These are phyloP conservation scores for Griposia aprilina DNA, from an alignment of 2,888 invertebrate genomes.

Conservation along the genomic window DNA sequence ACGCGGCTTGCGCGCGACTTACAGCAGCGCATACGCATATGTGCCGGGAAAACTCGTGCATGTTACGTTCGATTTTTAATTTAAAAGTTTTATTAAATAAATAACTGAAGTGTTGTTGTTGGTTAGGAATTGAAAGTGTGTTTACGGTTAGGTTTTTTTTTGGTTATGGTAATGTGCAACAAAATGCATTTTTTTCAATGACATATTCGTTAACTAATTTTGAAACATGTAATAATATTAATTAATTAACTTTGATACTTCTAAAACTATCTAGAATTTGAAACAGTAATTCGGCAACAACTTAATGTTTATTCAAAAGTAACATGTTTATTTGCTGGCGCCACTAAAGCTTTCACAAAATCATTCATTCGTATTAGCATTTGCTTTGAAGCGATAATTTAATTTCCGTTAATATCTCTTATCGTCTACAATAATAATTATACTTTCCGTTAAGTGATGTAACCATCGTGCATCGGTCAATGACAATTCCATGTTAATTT, in stretches of 20 bases:
- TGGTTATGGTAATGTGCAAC: slow-evolving; percentile 33
- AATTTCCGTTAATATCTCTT: slow-evolving; percentile 82
- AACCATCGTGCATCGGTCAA: slow-evolving; percentile 76
- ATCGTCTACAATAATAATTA: slow-evolving; percentile 78
- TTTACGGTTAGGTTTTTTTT: slow-evolving; percentile 8
- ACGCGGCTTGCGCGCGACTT: slow-evolving; percentile 80
- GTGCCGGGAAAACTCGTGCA: slow-evolving; percentile 70
- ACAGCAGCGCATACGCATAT: slow-evolving; percentile 79
- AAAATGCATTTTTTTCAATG: slow-evolving; percentile 55
- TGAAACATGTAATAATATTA: not conserved
- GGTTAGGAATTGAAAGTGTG: slow-evolving; percentile 37
- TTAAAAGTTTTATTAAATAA: slow-evolving; percentile 17
- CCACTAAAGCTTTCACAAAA: slow-evolving; percentile 69
- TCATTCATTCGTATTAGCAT: slow-evolving; percentile 64
- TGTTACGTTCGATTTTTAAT: slow-evolving; percentile 39
- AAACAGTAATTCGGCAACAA: not conserved
- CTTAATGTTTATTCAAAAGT: slow-evolving; percentile 27
- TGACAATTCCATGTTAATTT: slow-evolving; percentile 85
- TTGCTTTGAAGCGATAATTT: slow-evolving; percentile 76
- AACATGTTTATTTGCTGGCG: slow-evolving; percentile 40
- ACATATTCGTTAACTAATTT: slow-evolving; percentile 6
- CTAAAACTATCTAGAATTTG: slow-evolving; percentile 1
- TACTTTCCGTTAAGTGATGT: slow-evolving; percentile 80
- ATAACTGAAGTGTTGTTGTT: slow-evolving; percentile 22
- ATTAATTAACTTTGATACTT: not conserved